These are phyloP conservation scores for Diloba caeruleocephala DNA, from an alignment of 2,888 invertebrate genomes.

Conservation along the genomic window DNA sequence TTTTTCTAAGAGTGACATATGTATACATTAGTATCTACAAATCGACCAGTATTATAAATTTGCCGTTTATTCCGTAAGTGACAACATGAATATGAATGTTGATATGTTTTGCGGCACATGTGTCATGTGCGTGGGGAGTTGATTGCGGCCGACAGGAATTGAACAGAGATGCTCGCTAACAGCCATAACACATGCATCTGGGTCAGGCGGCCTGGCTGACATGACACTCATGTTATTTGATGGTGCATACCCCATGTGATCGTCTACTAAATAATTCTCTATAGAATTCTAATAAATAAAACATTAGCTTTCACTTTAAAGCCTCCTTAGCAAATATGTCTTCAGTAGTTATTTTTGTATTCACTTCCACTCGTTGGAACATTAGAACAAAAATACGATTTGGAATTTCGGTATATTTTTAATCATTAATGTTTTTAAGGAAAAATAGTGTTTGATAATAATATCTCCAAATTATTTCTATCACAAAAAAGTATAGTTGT, in stretches of 20 bases:
- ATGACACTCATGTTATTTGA: constrained; percentile 11
- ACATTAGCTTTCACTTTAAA: no score
- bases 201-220: constrained; percentile 50
- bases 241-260: background rate
- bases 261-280: no score
- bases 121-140: constrained; percentile 39
- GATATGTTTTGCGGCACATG: constrained; percentile 37
- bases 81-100: constrained; percentile 44
- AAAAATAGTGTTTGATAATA: no score
- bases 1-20: no score
- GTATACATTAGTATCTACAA: no score
- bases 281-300: no score
- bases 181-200: constrained; percentile 62
- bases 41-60: background rate
- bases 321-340: no score
- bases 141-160: constrained; percentile 45
- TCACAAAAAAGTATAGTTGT: background rate
- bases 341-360: no score
- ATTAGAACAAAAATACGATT: no score
- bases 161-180: constrained; percentile 25
- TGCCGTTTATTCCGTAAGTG: constrained; percentile 15
- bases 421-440: no score
- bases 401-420: no score
- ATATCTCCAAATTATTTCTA: background rate
- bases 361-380: no score